phyloP scores from a whole-genome alignment of 2,888 invertebrate species.

The Apoda limacodes region DNA sequence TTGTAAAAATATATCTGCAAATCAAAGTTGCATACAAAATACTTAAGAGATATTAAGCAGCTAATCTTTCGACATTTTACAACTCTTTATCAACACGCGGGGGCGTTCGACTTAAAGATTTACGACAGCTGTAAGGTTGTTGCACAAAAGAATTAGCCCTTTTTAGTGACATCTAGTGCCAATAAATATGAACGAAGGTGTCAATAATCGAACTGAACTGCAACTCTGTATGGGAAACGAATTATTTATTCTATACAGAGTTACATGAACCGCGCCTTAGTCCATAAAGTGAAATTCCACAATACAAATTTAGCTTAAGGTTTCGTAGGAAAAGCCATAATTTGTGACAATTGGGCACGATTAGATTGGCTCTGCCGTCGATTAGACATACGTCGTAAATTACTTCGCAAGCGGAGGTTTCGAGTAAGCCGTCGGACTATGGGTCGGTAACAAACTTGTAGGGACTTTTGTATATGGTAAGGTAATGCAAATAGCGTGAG shows the following conservation, averaged over 20 bases:
- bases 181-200: conserved; percentile 55
- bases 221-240: conserved; percentile 49
- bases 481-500: conserved; percentile 50
- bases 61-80: conserved; percentile 60
- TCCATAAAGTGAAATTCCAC: conserved; percentile 52
- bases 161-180: conserved; percentile 61
- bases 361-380: conserved; percentile 63
- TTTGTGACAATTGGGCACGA: conserved; percentile 68
- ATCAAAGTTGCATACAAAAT: conserved; percentile 49
- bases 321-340: conserved; percentile 68
- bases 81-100: conserved; percentile 53
- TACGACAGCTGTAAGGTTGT: conserved; percentile 41
- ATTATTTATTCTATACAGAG: conserved; percentile 37
- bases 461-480: conserved; percentile 32
- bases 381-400: conserved; percentile 68
- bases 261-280: conserved; percentile 34
- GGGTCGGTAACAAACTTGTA: conserved; percentile 19
- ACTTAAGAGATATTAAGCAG: conserved; percentile 45
- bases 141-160: conserved; percentile 55
- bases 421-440: conserved; percentile 34
- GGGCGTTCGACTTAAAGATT: conserved; percentile 47
- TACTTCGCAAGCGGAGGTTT: conserved; percentile 44
- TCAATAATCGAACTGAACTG: conserved; percentile 42
- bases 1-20: conserved; percentile 37
- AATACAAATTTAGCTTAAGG: conserved; percentile 54